Evolutionary conservation across 2,888 invertebrate genomes (phyloP).

Genomic region (Eupelmus urozonus): DNA sequence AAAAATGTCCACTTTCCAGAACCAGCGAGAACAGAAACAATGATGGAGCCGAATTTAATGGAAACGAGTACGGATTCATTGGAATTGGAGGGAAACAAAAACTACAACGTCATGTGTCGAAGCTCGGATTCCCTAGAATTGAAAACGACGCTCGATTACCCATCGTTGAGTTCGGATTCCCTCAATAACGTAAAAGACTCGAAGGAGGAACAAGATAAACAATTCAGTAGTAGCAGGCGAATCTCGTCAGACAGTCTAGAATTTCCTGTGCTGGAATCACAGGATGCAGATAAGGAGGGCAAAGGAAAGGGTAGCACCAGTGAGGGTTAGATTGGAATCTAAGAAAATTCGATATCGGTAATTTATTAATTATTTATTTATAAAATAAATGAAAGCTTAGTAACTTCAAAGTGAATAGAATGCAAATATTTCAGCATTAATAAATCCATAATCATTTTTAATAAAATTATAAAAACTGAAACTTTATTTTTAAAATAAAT

Average conservation of each 20-base stretch:
- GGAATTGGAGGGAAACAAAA: constrained; percentile 79
- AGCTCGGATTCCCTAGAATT: constrained; percentile 85
- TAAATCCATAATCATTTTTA: too few relatives aligned
- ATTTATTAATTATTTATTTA: not conserved
- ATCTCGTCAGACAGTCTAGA: constrained; percentile 76
- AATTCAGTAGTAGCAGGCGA: constrained; percentile 68
- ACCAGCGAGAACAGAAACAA: not conserved
- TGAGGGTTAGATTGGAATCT: constrained; percentile 64
- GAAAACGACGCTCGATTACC: constrained; percentile 78
- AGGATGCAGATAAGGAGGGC: constrained; percentile 61
- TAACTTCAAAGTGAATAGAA: too few relatives aligned
- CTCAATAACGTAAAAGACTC: constrained; percentile 73
- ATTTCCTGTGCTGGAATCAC: constrained; percentile 69
- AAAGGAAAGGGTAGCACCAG: constrained; percentile 65
- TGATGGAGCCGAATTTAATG: constrained; percentile 79
- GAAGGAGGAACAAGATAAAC: constrained; percentile 65
- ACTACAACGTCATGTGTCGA: constrained; percentile 79
- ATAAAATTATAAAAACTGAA: too few relatives aligned
- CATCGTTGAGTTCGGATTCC: constrained; percentile 75
- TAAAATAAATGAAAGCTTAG: too few relatives aligned
- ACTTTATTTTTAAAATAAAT: not conserved
- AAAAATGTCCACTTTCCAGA: constrained; percentile 29
- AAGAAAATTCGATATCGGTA: constrained; percentile 54
- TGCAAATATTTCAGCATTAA: too few relatives aligned
- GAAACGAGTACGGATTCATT: constrained; percentile 83